Evolutionary conservation across 2,888 invertebrate genomes (phyloP), one percentile per base, ranked within the genome.

Genomic region (Liposcelis brunnea): DNA sequence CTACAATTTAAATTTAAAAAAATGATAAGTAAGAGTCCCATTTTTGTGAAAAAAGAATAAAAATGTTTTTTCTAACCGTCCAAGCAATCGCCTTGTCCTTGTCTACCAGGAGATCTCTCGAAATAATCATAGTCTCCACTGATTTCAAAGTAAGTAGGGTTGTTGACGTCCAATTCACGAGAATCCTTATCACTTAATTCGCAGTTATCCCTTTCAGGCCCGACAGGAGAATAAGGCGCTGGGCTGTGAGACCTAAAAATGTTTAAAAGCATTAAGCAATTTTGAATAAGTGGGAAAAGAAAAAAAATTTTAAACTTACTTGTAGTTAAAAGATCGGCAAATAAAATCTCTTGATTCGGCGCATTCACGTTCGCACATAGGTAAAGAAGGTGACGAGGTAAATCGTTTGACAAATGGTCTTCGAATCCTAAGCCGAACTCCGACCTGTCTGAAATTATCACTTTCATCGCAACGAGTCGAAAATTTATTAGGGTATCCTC

Each of bases 111-210:
- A 46, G 81, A 78, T 53, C 82, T 69, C 62, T 89, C 86, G 55
- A 87, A 85, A 60, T 81, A 90, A 58, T 86, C 84, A 58, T 81
- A 90, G 58, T 78, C 85, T 19, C 82, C 83, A 1, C 75, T 75
- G 32, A 74, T 76, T 58, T 90, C 90, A 58, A 90, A 90, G 59
- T 79, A 80, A 37, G 80, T 74, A 1, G 87, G 83, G 65, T 87
- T 87, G 44, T 80, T 82, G 48, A 84, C 72, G 58, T 89, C 86
- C 57, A 89, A 65, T 56, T 86, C 84, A 45, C 83, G 69, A 0
- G 84, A 80, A 59, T 87, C 87, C 42, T 84, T 72, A 59, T 90
- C 89, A 58, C 86, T 89, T 6, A 91, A 67, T 60, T 91, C 90
- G 58, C 90, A 91, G 60, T 91, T 91, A 54, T 89, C 86, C 31